Evolutionary conservation across 2,888 invertebrate genomes (phyloP).

Genomic region (Hirudinaria manillensis): DNA sequence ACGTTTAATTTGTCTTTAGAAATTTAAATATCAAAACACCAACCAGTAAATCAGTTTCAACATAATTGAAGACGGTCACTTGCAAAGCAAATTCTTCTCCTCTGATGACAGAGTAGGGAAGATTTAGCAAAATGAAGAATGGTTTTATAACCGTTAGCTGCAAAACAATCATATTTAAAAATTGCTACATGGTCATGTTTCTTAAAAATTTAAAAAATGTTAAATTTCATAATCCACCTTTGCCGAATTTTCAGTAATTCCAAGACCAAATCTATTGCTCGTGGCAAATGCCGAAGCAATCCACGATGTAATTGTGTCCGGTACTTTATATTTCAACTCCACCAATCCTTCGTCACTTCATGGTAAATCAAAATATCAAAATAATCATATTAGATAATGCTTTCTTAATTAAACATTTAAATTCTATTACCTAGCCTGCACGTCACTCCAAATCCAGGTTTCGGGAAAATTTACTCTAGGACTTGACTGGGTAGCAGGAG

Average conservation of each 20-base stretch:
- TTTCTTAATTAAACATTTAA: background rate
- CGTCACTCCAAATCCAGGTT: slow-evolving; percentile 29
- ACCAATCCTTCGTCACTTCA: background rate
- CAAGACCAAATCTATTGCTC: slow-evolving; percentile 69
- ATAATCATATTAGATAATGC: slow-evolving; percentile 44
- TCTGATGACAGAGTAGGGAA: slow-evolving; percentile 79
- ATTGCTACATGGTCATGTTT: too few species aligned
- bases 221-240: background rate
- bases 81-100: slow-evolving; percentile 85
- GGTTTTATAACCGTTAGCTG: slow-evolving; percentile 65
- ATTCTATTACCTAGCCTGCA: background rate
- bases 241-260: slow-evolving; percentile 60
- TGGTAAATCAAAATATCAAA: too few species aligned
- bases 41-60: slow-evolving; percentile 53
- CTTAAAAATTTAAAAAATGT: too few species aligned
- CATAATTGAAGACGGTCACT: slow-evolving; percentile 78
- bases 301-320: slow-evolving; percentile 76
- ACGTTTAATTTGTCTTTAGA: too few species aligned
- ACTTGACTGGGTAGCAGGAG: background rate
- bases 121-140: slow-evolving; percentile 76
- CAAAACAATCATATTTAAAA: background rate
- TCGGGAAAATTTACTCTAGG: slow-evolving; percentile 25
- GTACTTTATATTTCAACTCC: slow-evolving; percentile 14
- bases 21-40: too few species aligned
- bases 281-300: slow-evolving; percentile 75